Percentiles rank a stretch among this genome's conserved stretches.
phyloP scores from a whole-genome alignment of 2,797 vertebrate genomes.

The Dendrocincla fuliginosa region DNA sequence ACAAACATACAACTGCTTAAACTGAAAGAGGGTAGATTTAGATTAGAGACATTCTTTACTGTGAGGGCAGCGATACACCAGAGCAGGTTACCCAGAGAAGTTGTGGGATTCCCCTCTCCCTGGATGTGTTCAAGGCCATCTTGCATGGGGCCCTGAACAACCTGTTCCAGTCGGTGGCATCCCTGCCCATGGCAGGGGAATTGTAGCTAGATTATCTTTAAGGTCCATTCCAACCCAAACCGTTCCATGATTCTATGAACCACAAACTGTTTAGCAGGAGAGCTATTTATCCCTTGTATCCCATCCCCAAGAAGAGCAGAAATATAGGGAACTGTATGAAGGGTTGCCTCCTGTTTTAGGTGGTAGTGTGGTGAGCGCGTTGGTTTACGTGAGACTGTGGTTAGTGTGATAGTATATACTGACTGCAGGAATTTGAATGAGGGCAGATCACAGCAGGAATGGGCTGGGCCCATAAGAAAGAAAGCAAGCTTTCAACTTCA shows the following conservation, averaged over 20 bases:
- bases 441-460: background rate
- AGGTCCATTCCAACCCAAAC: background rate
- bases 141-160: background rate
- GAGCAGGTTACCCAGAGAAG: background rate
- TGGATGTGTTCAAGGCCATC: background rate
- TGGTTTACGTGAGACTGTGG: background rate
- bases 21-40: background rate
- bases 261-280: background rate
- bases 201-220: background rate
- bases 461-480: fast-evolving
- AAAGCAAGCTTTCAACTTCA: background rate
- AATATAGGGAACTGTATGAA: background rate
- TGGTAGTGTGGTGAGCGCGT: background rate
- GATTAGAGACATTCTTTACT: background rate
- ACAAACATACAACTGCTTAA: background rate
- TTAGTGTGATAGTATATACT: background rate
- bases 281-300: background rate
- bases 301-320: background rate
- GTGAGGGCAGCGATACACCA: too few species aligned
- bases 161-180: background rate
- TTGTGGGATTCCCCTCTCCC: background rate
- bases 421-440: background rate
- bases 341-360: background rate
- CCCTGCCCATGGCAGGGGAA: fast-evolving
- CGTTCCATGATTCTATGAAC: background rate